Evolutionary conservation across 2,888 invertebrate genomes (phyloP).

Genomic region (Achlya flavicornis): DNA sequence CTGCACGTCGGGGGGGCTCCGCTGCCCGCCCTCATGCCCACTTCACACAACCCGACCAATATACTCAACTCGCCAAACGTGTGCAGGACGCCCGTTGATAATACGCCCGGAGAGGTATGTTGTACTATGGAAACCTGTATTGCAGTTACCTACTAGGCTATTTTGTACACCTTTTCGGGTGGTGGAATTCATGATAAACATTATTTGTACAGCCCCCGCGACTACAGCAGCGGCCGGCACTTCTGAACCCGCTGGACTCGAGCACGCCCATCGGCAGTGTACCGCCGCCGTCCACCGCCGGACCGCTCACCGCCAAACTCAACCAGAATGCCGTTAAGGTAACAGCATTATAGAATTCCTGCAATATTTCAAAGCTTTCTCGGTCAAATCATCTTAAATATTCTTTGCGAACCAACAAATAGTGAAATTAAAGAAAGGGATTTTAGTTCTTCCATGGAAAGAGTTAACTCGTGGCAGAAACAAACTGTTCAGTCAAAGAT

Average conservation of each 20-base stretch:
- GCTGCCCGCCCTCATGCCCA: background rate
- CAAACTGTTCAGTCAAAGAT: no score
- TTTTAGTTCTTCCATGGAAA: no score
- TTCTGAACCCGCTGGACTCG: slow-evolving; percentile 68
- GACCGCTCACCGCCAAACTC: slow-evolving; percentile 82
- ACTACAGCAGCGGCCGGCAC: slow-evolving; percentile 65
- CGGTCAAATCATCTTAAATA: no score
- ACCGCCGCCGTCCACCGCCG: slow-evolving; percentile 78
- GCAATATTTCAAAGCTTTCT: no score
- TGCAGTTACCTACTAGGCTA: no score
- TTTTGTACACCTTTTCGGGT: no score
- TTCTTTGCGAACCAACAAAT: no score
- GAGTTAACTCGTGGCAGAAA: no score
- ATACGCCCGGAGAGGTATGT: slow-evolving; percentile 41
- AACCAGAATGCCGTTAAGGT: slow-evolving; percentile 86
- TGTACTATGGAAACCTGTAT: no score
- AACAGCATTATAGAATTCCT: slow-evolving; percentile 1
- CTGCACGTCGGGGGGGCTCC: slow-evolving; percentile 19
- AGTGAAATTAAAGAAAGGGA: no score
- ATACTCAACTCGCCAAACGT: background rate
- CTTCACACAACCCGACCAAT: slow-evolving; percentile 17
- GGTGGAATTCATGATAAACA: background rate
- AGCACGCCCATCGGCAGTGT: slow-evolving; percentile 47
- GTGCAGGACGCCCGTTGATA: slow-evolving; percentile 26
- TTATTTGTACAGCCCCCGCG: slow-evolving; percentile 53